These are phyloP conservation scores for Cotesia chilonis DNA, from an alignment of 1,140 invertebrate genomes.

Conservation along the genomic window DNA sequence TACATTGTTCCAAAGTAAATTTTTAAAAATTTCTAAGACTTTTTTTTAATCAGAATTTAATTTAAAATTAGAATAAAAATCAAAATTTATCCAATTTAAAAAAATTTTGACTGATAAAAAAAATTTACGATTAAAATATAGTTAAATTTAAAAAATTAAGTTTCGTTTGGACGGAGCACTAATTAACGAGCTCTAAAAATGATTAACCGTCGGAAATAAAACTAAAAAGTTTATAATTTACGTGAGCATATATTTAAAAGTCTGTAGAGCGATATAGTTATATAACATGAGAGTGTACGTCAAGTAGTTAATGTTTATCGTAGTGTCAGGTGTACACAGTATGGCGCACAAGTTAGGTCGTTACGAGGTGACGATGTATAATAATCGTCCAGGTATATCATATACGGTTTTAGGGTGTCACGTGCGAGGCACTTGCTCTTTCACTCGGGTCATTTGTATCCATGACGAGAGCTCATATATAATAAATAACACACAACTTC, in stretches of 20 bases:
- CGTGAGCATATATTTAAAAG: too few relatives aligned
- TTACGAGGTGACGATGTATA: constrained; percentile 30
- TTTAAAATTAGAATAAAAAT: too few relatives aligned
- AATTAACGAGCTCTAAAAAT: background rate
- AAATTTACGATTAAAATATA: background rate
- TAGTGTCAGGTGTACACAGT: constrained; percentile 22
- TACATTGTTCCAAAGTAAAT: too few relatives aligned
- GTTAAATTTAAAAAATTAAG: background rate
- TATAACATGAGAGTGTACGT: too few relatives aligned
- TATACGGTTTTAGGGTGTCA: constrained; percentile 8
- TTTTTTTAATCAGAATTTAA: too few relatives aligned
- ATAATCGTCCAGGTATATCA: constrained; percentile 24
- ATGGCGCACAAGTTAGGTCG: constrained; percentile 13
- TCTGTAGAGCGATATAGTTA: too few relatives aligned
- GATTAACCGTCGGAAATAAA: constrained; percentile 1
- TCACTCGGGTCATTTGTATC: constrained; percentile 23
- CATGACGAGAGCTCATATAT: background rate
- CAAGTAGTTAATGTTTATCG: constrained; percentile 14
- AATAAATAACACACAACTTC: background rate
- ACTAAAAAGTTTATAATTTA: background rate
- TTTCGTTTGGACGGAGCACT: too few relatives aligned
- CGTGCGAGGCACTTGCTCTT: constrained; percentile 20
- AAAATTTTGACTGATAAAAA: too few relatives aligned
- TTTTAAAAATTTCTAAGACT: too few relatives aligned
- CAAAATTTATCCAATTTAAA: too few relatives aligned